A percentile compares a stretch with the other conserved stretches of the same genome.
phyloP scores from a whole-genome alignment of 1,140 invertebrate genomes.

The Formica exsecta region DNA sequence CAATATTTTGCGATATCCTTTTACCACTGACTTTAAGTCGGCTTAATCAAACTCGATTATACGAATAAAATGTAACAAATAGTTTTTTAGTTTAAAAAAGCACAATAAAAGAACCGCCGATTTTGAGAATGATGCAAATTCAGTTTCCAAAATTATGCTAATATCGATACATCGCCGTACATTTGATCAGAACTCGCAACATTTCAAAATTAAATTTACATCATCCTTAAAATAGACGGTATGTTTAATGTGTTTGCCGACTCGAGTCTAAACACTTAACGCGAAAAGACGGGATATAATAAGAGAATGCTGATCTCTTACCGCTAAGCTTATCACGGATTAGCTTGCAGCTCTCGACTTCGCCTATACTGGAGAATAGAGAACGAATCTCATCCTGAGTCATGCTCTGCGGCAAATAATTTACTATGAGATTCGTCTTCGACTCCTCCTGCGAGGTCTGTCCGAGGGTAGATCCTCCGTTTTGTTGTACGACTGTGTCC shows the following conservation, averaged over 20 bases:
- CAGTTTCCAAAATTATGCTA: not conserved
- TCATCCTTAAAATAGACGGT: not conserved
- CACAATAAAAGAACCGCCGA: not conserved
- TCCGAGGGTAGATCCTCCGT: constrained; percentile 89
- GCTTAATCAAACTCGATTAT: not conserved
- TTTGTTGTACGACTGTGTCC: constrained; percentile 90
- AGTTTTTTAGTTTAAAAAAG: not conserved
- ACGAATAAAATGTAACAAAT: not conserved
- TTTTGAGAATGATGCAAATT: not conserved
- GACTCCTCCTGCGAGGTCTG: constrained; percentile 94
- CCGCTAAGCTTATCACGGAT: constrained; percentile 99
- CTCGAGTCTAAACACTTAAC: not conserved
- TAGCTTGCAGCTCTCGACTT: constrained; percentile 99
- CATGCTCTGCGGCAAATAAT: constrained; percentile 99
- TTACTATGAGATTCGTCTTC: constrained; percentile 99
- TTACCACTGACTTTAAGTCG: not conserved
- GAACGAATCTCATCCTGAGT: constrained; percentile 99
- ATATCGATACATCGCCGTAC: not conserved
- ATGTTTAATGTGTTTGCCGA: not conserved
- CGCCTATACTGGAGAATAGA: constrained; percentile 98
- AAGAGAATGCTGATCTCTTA: constrained; percentile 83
- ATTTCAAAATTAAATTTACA: not conserved
- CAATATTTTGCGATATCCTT: not conserved
- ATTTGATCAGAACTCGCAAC: not conserved
- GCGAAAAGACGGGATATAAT: not conserved